A percentile compares a stretch with the other conserved stretches of the same genome.
Conservation (phyloP, 2,113 vertebrate species). For the Tautogolabrus adspersus region DNA sequence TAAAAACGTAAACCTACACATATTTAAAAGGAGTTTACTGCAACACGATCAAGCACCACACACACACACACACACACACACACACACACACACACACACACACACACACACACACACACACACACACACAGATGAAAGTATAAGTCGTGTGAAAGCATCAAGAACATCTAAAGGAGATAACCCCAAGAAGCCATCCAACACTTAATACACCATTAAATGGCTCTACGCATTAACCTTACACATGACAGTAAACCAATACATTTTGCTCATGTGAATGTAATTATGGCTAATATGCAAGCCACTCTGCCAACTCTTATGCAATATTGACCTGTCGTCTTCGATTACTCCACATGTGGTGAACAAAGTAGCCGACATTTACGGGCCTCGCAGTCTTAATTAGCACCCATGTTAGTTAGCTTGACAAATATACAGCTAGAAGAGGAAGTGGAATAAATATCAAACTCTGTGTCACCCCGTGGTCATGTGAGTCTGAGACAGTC, state of each 20-base stretch:
- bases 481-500: conserved; percentile 47
- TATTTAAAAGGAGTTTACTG: too few species aligned
- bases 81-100: neutral
- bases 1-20: neutral
- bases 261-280: conserved; percentile 74
- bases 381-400: conserved; percentile 56
- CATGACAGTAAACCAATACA: conserved; percentile 76
- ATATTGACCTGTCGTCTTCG: conserved; percentile 75
- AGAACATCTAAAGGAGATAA: conserved; percentile 47
- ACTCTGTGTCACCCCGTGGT: conserved; percentile 36
- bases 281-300: conserved; percentile 76
- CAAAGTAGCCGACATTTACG: conserved; percentile 25
- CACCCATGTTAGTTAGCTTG: conserved; percentile 40
- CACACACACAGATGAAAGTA: conserved; percentile 35
- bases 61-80: neutral
- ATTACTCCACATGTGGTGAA: conserved; percentile 55
- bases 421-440: conserved; percentile 39
- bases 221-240: conserved; percentile 77
- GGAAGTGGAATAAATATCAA: conserved; percentile 27
- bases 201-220: conserved; percentile 69
- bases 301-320: conserved; percentile 66
- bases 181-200: conserved; percentile 51
- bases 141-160: conserved; percentile 26
- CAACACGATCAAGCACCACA: neutral
- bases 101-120: neutral